Conservation (phyloP, 2,888 invertebrate species). For the Andrena hattorfiana region DNA sequence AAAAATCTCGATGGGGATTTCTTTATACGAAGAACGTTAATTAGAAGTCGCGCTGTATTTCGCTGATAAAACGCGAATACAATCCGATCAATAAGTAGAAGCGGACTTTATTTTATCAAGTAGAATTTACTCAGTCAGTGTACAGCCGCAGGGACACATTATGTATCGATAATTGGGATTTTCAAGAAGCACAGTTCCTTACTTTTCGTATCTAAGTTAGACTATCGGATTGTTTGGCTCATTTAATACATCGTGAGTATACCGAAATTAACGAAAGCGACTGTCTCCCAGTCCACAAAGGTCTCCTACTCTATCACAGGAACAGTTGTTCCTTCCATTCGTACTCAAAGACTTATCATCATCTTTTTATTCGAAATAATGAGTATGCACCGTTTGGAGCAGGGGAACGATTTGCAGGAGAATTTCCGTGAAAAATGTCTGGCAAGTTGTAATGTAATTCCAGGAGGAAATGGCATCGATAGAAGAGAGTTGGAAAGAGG, state of each 20-base stretch:
- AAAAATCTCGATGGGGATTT: neutral
- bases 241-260: slow-evolving; percentile 56
- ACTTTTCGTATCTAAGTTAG: slow-evolving; percentile 46
- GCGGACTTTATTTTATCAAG: slow-evolving; percentile 65
- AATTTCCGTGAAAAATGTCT: neutral
- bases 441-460: slow-evolving; percentile 5
- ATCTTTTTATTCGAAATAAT: neutral
- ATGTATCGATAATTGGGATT: slow-evolving; percentile 64
- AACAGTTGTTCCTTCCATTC: neutral
- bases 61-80: slow-evolving; percentile 53
- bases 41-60: slow-evolving; percentile 33
- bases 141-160: slow-evolving; percentile 50
- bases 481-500: slow-evolving; percentile 83
- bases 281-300: neutral
- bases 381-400: neutral
- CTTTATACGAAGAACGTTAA: slow-evolving; percentile 2
- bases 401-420: neutral
- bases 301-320: neutral
- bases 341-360: neutral
- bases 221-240: slow-evolving; percentile 32
- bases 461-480: slow-evolving; percentile 77
- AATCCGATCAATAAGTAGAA: slow-evolving; percentile 72
- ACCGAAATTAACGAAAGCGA: neutral
- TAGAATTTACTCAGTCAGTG: slow-evolving; percentile 51
- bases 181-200: slow-evolving; percentile 46